Base-by-base conservation (phyloP, 2,888 invertebrate species). In the Panorpa germanica region DNA sequence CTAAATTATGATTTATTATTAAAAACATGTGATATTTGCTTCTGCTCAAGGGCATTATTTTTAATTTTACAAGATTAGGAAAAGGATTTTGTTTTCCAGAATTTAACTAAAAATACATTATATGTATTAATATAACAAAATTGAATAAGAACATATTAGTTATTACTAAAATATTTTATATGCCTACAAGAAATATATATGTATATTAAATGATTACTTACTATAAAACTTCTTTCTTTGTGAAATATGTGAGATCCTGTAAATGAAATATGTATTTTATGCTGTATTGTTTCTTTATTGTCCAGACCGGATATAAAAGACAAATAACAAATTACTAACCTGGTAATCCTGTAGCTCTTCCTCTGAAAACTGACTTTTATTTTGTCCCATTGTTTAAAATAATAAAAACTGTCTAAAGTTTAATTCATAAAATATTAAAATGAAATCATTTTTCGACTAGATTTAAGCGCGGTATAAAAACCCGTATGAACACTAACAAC, bases 231-330 rank as follows among this genome's bases (percentile, higher is more conserved):
- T 91, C 90, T 45, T 86, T 85, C 47, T 83, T 83, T 2, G 83
- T 82, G 50, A 91, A 90, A 55, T 86, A 90, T 11, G 88, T 90
- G 38, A 90, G 66, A 56, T 90, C 90, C 82, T 86, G 55, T 28
- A 65, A 62, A 36, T 38, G 41, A 35, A 40, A 37, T 14, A 34
- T 42, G 37, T 34, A 32, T 6, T 25, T 19, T 17, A 33, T 32
- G 13, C 15, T 18, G 19, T 9, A 15, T 24, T 10, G 33, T 11
- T 12, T 9, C 11, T 19, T 22, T 17, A 30, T 25, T 25, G 16
- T 20, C 6, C 11, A 11, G 11, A 12, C 17, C 2, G 14, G 28
- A n/a, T 11, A 40, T 29, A 34, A 31, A 35, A 34, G 36, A 37
- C 28, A 34, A 34, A 34, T 28, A 18, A 13, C 18, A 19, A 36